A percentile compares a stretch with the other conserved stretches of the same genome.
Evolutionary conservation across 2,797 vertebrate genomes (phyloP).

Genomic region (Mormyrus hasselquistii): DNA sequence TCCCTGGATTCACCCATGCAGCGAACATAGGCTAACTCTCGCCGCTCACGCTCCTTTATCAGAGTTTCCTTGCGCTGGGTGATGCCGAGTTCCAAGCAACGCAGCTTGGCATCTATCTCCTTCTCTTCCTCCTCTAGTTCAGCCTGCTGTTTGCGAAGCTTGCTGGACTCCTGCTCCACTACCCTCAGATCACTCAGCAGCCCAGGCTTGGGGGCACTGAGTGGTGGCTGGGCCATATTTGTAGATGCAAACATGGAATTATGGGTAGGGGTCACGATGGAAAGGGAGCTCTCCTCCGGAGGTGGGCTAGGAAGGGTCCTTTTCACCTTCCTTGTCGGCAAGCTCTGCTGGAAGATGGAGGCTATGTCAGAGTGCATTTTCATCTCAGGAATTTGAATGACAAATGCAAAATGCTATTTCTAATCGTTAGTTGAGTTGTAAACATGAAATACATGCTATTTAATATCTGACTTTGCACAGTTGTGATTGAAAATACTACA

Average conservation of each 20-base stretch:
- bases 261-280: slow-evolving; percentile 75
- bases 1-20: slow-evolving; percentile 84
- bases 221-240: slow-evolving; percentile 53
- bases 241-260: slow-evolving; percentile 78
- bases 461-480: background rate
- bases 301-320: slow-evolving; percentile 97
- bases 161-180: slow-evolving; percentile 95
- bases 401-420: background rate
- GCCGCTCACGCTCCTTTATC: slow-evolving; percentile 83
- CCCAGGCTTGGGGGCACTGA: slow-evolving; percentile 77
- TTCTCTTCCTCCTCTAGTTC: slow-evolving; percentile 98
- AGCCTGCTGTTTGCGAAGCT: slow-evolving; percentile 94
- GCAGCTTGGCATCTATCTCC: slow-evolving; percentile 95
- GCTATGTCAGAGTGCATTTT: background rate
- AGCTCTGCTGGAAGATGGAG: slow-evolving; percentile 72
- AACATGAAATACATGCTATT: background rate
- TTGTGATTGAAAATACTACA: background rate
- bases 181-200: slow-evolving; percentile 91
- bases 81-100: slow-evolving; percentile 94
- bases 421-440: background rate
- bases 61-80: slow-evolving; percentile 92
- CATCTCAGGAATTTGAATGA: background rate
- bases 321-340: slow-evolving; percentile 92
- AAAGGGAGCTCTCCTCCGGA: slow-evolving; percentile 86
- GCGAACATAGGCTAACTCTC: slow-evolving; percentile 83